Evolutionary conservation across 2,888 invertebrate genomes (phyloP), one percentile per base, ranked within the genome.

Genomic region (Harmothoe impar): DNA sequence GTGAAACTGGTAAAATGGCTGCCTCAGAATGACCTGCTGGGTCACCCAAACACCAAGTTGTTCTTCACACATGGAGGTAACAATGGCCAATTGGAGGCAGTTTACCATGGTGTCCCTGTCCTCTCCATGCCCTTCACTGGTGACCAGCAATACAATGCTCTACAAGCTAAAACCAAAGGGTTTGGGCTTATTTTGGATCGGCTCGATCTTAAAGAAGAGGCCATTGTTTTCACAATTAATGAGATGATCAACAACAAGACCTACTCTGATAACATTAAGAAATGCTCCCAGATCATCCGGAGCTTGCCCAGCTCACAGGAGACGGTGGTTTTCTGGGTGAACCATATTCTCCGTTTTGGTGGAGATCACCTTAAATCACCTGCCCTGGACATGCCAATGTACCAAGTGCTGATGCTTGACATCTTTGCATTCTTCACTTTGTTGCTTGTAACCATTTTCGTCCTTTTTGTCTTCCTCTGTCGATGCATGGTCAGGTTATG

Each of bases 61-160:
- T 81, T 81, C 33, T 31, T 81, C 81, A 81, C 81, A 15, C 81
- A 81, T n/a, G 81, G 81, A 17, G 81, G 81, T 23, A 81, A 35
- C 43, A 81, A 81, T n/a, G 81, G 81, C 17, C 81, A 81, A 33
- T 31, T 81, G n/a, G 81, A 81, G 31, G 81, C 81, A 15, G n/a
- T 81, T n/a, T 81, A 35, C 81, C 81, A 81, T 35, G 81, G 81
- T 12, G 81, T 81, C 10, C 81, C 81, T 81, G 33, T 81, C 3
- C 81, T 81, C 3, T 31, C 81, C 7, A 81, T 81, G 81, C 81
- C 81, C 23, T 81, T 81, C 81, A 35, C 81, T 15, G 81, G 25
- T 10, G 81, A 81, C n/a, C 81, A 81, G n/a, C 81, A 81, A 31
- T 81, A 20, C 81, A 81, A 81, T 33, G 25, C 81, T 31, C 3